A percentile compares a stretch with the other conserved stretches of the same genome.
Conservation (phyloP, 2,888 invertebrate species). For the Drosophila greeni region DNA sequence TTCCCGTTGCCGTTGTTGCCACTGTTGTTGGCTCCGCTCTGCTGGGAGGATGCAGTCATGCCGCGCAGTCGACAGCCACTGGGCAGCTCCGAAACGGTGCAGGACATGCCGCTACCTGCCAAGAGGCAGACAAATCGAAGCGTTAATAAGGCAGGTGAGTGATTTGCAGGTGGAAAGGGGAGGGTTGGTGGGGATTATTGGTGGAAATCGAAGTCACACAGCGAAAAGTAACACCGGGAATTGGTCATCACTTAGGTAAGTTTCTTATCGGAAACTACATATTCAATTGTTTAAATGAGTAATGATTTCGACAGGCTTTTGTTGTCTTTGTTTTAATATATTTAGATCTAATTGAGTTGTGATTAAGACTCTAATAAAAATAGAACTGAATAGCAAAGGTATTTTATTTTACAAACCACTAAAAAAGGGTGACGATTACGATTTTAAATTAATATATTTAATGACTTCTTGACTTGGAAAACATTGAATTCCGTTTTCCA, state of each 20-base stretch:
- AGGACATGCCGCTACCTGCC: slow-evolving; percentile 80
- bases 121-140: slow-evolving; percentile 17
- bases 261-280: neutral
- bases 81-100: slow-evolving; percentile 81
- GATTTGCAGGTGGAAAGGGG: neutral
- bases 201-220: neutral
- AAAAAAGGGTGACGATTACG: neutral
- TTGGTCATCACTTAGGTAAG: neutral
- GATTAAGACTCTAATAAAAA: too few relatives aligned
- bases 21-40: slow-evolving; percentile 68
- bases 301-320: neutral
- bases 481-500: neutral
- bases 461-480: neutral
- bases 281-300: neutral
- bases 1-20: slow-evolving; percentile 58
- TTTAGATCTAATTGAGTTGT: neutral
- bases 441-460: too few relatives aligned
- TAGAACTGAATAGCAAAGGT: neutral
- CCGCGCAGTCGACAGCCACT: slow-evolving; percentile 79
- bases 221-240: neutral
- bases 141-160: slow-evolving; percentile 4
- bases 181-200: neutral
- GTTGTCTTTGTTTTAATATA: neutral
- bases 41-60: slow-evolving; percentile 78
- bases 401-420: neutral